Base-by-base conservation (phyloP, 2,113 vertebrate species). In the Cottus gobio region DNA sequence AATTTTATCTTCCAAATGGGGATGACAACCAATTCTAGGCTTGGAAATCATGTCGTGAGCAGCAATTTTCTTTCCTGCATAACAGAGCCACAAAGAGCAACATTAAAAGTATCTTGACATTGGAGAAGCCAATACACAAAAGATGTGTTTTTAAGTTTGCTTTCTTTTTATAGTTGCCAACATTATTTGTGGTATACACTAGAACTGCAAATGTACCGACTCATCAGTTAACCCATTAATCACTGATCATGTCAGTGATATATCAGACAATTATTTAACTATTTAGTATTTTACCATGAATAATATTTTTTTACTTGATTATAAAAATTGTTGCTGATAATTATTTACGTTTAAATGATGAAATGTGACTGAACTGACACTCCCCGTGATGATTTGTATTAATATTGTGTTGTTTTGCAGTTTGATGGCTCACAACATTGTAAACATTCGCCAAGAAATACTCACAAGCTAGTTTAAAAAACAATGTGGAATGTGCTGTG, bases 41-140 rank as follows among this genome's bases (percentile, higher is more conserved):
- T 15, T 60, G 63, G 9, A 31, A 28, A 70, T 61, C 44, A 24
- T 77, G 26, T 74, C 66, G 36, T 0, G 7, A 54, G n/a, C 34
- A 22, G 44, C 20, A 5, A 18, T 79, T 30, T 82, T 70, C 2
- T 81, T 68, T 60, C 62, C 34, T 26, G 24, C 34, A 67, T 39
- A 39, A 50, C 2, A 24, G 58, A 52, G 60, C 52, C 63, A 48
- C 30, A 62, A 61, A 76, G 26, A 50, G 34, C 36, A 58, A 74
- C 18, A 42, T 18, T 30, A 13, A 36, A 28, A 28, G 34, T 26
- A 31, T 50, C 30, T 30, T 9, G 1, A 20, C 39, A 20, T 28
- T 11, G 6, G 16, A 28, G 18, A 46, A 66, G 26, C 61, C 12
- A 44, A 22, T 34, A 36, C 54, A 61, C 30, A 74, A 48, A 60